Percentiles rank a stretch among this genome's conserved stretches.
Conservation (phyloP, 2,888 invertebrate genomes). For the Drosophila picticornis region DNA sequence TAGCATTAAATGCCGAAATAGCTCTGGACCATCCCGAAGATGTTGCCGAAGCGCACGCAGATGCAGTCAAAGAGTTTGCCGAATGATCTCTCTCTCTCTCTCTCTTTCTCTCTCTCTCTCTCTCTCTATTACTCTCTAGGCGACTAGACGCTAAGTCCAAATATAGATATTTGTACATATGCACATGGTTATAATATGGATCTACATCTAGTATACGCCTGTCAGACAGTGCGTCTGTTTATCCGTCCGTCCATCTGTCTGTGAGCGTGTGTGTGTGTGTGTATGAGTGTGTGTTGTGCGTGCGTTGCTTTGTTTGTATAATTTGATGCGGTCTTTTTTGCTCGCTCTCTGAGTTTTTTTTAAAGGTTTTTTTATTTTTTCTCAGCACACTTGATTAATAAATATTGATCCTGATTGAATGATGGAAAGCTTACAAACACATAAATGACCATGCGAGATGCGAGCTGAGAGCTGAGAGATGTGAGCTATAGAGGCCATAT, state of each 20-base stretch:
- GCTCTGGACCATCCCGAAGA: conserved; percentile 5
- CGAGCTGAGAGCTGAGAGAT: conserved; percentile 11
- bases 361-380: conserved; percentile 17
- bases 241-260: conserved; percentile 45
- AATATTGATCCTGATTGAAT: conserved; percentile 82
- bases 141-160: neutral
- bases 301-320: conserved; percentile 47
- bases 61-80: conserved; percentile 7
- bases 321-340: conserved; percentile 31
- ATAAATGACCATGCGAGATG: conserved; percentile 37
- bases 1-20: conserved; percentile 61
- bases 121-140: neutral
- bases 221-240: conserved; percentile 67
- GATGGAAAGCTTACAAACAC: conserved; percentile 77
- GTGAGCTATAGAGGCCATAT: conserved; percentile 34
- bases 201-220: conserved; percentile 21
- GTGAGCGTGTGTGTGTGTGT: conserved; percentile 35
- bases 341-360: conserved; percentile 17
- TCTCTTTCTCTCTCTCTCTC: neutral
- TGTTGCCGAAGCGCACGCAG: conserved; percentile 29
- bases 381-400: conserved; percentile 70
- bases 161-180: conserved; percentile 8
- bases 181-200: conserved; percentile 16
- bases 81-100: neutral
- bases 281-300: conserved; percentile 26